Conservation (phyloP, 1,140 invertebrate genomes). For the Cephus cinctus region DNA sequence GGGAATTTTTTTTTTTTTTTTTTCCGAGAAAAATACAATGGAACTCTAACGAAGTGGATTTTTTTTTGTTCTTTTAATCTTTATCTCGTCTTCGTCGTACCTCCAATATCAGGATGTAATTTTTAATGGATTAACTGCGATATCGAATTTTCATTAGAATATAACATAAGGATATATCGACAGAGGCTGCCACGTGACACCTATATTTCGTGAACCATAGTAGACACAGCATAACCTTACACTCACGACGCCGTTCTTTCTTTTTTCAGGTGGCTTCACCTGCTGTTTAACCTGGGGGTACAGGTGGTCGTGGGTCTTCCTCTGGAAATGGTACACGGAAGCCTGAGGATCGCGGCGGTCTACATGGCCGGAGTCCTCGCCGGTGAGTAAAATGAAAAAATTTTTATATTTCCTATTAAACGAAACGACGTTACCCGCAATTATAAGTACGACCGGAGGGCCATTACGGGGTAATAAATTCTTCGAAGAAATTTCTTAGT, state of each 20-base stretch:
- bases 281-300: slow-evolving; percentile 92
- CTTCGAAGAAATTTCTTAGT: background rate
- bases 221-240: too few species aligned
- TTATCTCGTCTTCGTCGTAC: background rate
- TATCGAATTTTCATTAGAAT: too few species aligned
- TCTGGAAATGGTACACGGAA: slow-evolving; percentile 96
- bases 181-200: too few species aligned
- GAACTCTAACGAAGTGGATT: background rate
- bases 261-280: slow-evolving; percentile 83
- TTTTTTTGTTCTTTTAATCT: background rate
- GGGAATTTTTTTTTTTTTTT: background rate
- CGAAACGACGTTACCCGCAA: too few species aligned
- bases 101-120: too few species aligned
- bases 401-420: background rate
- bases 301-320: slow-evolving; percentile 89
- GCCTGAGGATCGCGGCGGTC: slow-evolving; percentile 81
- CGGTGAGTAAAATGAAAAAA: slow-evolving; percentile 54
- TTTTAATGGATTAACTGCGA: too few species aligned
- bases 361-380: slow-evolving; percentile 93
- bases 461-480: too few species aligned
- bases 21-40: background rate
- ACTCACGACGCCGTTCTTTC: too few species aligned
- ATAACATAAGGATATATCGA: too few species aligned
- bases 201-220: too few species aligned
- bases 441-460: too few species aligned